phyloP scores from a whole-genome alignment of 2,113 vertebrate species.

The Regulus satrapa region DNA sequence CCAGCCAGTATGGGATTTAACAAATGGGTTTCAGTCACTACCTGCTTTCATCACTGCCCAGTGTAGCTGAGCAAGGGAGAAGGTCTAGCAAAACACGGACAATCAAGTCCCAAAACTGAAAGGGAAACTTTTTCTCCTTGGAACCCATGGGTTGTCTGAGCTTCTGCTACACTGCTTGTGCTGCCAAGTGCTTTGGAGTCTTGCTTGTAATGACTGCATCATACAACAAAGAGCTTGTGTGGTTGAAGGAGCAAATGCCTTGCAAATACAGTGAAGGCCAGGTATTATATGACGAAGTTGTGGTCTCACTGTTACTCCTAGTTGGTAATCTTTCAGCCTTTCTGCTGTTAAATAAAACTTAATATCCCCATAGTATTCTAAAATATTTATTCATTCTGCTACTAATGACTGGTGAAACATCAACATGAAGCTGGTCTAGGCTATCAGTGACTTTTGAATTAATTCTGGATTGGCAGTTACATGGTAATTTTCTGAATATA shows the following conservation, averaged over 20 bases:
- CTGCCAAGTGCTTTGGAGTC: background rate
- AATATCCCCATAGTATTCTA: background rate
- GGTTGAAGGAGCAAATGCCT: background rate
- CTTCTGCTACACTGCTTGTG: background rate
- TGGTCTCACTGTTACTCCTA: background rate
- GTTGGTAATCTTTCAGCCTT: background rate
- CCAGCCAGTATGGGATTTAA: background rate
- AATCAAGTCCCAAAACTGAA: background rate
- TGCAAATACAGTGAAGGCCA: background rate
- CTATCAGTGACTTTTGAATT: background rate
- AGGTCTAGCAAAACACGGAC: fast-evolving
- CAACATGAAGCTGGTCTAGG: background rate
- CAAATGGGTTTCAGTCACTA: fast-evolving
- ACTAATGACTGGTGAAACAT: background rate
- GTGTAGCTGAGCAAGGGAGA: background rate
- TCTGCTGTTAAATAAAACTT: background rate
- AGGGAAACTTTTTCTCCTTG: background rate
- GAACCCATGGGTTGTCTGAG: background rate
- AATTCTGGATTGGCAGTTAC: background rate
- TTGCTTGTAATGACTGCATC: background rate
- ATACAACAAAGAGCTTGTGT: background rate
- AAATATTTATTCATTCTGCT: background rate
- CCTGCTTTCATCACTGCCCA: fast-evolving
- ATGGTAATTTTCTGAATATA: background rate
- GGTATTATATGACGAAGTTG: background rate